Base-by-base conservation (phyloP, 2,888 invertebrate species). In the Campoletis raptor region DNA sequence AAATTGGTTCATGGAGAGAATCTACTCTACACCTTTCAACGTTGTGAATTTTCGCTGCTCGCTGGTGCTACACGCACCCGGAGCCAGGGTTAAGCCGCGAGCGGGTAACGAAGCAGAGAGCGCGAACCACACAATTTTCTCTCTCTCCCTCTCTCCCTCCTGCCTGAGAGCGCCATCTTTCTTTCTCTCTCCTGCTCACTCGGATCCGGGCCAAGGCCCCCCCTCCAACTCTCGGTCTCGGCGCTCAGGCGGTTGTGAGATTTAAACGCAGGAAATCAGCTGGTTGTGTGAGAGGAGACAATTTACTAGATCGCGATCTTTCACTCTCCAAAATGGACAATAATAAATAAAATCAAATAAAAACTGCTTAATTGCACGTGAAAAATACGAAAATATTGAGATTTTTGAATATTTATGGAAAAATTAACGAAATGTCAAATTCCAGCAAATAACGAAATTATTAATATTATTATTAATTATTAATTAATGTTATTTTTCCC, bases 151-250 rank as follows among this genome's bases (percentile, higher is more conserved):
- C 77, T 73, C 79, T 66, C 72, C 30, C 80, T n/a, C 69, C 30
- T 30, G 9, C 12, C 9, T 9, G 36, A 10, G 45, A 40, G 69
- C 73, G 52, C 42, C 21, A 57, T 37, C 40, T 40, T 57, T 64
- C 37, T 66, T n/a, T 77, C 48, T 57, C 42, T 64, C 48, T 74
- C 78, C 57, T 48, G 54, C 72, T 74, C 72, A 54, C 85, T 76
- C 77, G 87, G 88, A 90, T 90, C 89, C 90, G 88, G 90, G 90
- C 90, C 91, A 90, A 91, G 90, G 91, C 89, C 86, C 85, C 86
- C 86, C 85, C 86, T 83, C 87, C 85, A 87, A 82, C 77, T 66
- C 76, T 64, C 64, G 61, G 70, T 85, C 85, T 82, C 85, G 12
- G 40, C 66, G 84, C 83, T 88, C 87, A 76, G 83, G 81, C 70